Evolutionary conservation across 2,797 vertebrate species (phyloP).

Genomic region (Nothura maculosa): DNA sequence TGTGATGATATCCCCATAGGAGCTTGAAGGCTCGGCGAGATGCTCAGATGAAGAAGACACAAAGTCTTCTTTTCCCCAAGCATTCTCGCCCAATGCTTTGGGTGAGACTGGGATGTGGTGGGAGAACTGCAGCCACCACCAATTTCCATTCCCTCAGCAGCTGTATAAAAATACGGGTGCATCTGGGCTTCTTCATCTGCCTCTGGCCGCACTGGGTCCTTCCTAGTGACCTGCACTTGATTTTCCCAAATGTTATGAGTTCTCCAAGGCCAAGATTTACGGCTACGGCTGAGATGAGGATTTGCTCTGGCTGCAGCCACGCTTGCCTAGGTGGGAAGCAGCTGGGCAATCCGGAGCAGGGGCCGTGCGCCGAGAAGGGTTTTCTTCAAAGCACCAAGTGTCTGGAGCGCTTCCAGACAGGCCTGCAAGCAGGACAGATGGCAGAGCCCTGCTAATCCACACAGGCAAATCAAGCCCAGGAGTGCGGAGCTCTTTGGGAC

Average conservation of each 20-base stretch:
- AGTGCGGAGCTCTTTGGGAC: background rate
- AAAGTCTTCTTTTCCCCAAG: no score
- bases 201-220: background rate
- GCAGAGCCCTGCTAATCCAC: conserved; percentile 17
- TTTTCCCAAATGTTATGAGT: background rate
- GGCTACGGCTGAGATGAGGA: background rate
- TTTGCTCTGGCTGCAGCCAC: background rate
- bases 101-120: background rate
- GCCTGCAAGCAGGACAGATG: conserved; percentile 44
- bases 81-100: rapidly evolving
- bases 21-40: rapidly evolving
- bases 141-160: background rate
- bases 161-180: rapidly evolving
- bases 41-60: background rate
- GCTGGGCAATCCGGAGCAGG: background rate
- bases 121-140: background rate
- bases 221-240: background rate
- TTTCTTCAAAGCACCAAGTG: background rate
- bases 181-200: background rate
- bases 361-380: background rate
- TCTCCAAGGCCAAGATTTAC: background rate
- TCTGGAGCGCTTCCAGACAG: conserved; percentile 39
- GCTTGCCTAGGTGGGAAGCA: background rate
- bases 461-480: background rate
- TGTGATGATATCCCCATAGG: rapidly evolving